Base-by-base conservation (phyloP, 2,888 invertebrate species). In the Congeria kusceri region DNA sequence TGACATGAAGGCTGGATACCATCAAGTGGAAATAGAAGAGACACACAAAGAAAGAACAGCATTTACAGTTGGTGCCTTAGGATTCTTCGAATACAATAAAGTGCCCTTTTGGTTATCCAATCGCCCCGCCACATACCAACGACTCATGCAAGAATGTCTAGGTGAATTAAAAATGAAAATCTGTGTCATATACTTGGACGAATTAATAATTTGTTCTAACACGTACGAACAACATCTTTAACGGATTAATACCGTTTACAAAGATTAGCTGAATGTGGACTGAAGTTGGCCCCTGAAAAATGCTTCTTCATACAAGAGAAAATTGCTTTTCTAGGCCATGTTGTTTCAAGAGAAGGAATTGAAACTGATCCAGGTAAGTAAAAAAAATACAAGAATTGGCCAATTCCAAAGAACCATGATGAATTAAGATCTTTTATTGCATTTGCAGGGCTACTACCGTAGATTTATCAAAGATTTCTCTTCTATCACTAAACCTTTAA, bases 61-160 rank as follows among this genome's bases (percentile, higher is more conserved):
- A 1, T 69, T 69, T 27, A 69, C 69, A n/a, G 27, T 59, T 20
- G 69, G 69, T 4, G 28, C 69, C 3, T 23, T 69, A 28, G 69
- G 69, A 2, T 59, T 69, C 46, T 69, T 15, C 7, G 59, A 69
- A 61, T 61, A 47, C 29, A 46, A n/a, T 4, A 61, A 47, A 46
- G 47, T 69, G 61, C 61, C 69, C 15, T 61, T 69, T 27, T 59
- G 61, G 4, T 23, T 61, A 18, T 27, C 47, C 13, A 69, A 69
- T 39, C 9, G 39, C 3, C 59, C 61, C 1, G 61, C 59, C 27
- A 69, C 69, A 15, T 69, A 69, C 47, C 69, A 69, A 49, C 20
- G 69, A 18, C 23, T 69, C 13, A 69, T 69, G 61, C 46, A 69
- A 39, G 69, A 69, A 47, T 61, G 61, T n/a, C 28, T 61, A 20